Conservation (phyloP, 2,888 invertebrate genomes). For the Dryococelus australis region DNA sequence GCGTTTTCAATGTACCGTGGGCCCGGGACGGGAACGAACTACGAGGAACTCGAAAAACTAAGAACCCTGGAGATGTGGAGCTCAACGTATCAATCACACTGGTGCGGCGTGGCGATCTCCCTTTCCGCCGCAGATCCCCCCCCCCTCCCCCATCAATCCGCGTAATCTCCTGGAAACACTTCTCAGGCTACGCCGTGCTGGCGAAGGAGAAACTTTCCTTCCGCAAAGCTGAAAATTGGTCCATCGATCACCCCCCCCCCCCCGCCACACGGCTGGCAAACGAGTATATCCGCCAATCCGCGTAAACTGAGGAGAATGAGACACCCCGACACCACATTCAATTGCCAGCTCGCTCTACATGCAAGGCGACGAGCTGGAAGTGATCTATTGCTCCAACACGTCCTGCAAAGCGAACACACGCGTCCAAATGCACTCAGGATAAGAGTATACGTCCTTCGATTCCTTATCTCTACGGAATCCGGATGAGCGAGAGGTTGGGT, state of each 20-base stretch:
- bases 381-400: not conserved
- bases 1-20: not conserved
- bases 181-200: not conserved
- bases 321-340: not conserved
- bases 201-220: not conserved
- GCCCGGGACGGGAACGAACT: not conserved
- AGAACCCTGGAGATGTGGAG: not conserved
- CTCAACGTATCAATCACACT: slow-evolving; percentile 2
- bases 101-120: not conserved
- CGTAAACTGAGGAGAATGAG: not conserved
- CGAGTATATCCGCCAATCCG: not conserved
- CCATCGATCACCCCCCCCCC: not conserved
- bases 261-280: no score
- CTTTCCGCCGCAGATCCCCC: not conserved
- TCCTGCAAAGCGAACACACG: not conserved
- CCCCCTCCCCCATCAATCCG: not conserved
- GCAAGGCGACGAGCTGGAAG: not conserved
- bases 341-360: not conserved
- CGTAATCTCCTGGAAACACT: not conserved
- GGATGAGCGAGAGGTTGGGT: no score
- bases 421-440: no score
- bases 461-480: no score
- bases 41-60: not conserved
- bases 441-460: no score
- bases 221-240: slow-evolving; percentile 1